Evolutionary conservation across 2,113 vertebrate genomes (phyloP).

Genomic region (Morone chrysops): DNA sequence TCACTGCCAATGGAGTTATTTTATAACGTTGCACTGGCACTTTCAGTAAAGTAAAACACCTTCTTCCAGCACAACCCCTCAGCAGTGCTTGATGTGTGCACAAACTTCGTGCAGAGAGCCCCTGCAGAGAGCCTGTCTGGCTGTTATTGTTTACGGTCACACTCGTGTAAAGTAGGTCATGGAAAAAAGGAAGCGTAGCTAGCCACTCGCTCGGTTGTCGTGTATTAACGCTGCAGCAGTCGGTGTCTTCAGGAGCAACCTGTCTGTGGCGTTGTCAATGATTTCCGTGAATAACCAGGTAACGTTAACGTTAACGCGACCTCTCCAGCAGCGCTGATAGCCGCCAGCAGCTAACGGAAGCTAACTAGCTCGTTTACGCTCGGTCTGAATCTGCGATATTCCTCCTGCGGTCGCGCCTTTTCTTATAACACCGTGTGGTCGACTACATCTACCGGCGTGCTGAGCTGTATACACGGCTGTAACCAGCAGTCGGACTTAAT

Average conservation of each 20-base stretch:
- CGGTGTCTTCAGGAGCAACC: background rate
- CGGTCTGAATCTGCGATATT: background rate
- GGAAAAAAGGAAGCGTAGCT: slow-evolving; percentile 6
- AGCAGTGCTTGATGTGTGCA: background rate
- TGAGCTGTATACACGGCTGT: no score
- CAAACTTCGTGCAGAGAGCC: slow-evolving; percentile 16
- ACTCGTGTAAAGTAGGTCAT: slow-evolving; percentile 69
- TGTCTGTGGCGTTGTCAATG: background rate
- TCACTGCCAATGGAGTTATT: background rate
- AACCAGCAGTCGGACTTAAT: background rate
- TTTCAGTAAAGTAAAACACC: background rate
- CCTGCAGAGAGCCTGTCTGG: background rate
- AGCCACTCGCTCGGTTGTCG: background rate
- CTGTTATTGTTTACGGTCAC: slow-evolving; percentile 70
- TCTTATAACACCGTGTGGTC: background rate
- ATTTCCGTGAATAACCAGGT: slow-evolving; percentile 32
- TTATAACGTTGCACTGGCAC: background rate
- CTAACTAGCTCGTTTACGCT: slow-evolving; percentile 49
- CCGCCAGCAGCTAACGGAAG: slow-evolving; percentile 27
- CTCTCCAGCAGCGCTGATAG: background rate
- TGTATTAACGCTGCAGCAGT: background rate
- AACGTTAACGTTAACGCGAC: slow-evolving; percentile 13
- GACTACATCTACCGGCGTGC: fast-evolving
- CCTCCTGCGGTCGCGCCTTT: background rate
- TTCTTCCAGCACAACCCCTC: background rate